These are phyloP conservation scores for Brachypodius melanocephalos DNA, from an alignment of 2,113 vertebrate genomes.

Conservation along the genomic window DNA sequence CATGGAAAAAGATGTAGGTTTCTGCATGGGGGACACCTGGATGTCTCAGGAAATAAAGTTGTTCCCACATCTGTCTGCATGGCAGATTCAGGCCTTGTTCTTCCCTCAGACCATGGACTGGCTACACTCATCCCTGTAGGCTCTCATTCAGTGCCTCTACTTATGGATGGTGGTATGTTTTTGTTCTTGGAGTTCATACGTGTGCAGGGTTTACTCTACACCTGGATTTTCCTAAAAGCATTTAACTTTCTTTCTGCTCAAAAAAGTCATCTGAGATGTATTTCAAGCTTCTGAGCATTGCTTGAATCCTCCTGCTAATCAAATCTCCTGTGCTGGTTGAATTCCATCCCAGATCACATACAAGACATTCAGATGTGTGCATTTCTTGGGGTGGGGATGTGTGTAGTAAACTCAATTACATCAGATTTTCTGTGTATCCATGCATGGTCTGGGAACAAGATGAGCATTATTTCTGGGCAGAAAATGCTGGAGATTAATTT, in stretches of 20 bases:
- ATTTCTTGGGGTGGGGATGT: rapidly evolving
- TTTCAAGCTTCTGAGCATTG: not conserved
- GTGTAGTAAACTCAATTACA: not conserved
- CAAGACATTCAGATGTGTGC: not conserved
- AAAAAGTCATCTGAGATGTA: not conserved
- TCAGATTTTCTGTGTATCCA: not conserved
- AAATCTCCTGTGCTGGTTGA: not conserved
- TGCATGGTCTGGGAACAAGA: not conserved
- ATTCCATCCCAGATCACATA: not conserved
- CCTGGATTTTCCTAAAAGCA: not conserved
- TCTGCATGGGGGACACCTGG: not conserved
- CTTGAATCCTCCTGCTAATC: not conserved
- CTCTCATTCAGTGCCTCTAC: not conserved
- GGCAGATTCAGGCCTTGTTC: not conserved
- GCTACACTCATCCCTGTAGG: not conserved
- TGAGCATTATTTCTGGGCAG: not conserved
- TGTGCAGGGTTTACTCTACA: not conserved
- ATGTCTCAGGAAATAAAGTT: not conserved
- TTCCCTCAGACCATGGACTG: not conserved
- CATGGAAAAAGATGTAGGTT: not conserved
- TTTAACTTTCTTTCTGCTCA: not conserved
- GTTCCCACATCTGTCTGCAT: not conserved
- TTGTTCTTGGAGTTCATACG: not conserved
- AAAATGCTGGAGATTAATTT: not conserved
- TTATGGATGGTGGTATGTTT: rapidly evolving